phyloP scores from a whole-genome alignment of 2,797 vertebrate genomes.

The Malacoraja senta region DNA sequence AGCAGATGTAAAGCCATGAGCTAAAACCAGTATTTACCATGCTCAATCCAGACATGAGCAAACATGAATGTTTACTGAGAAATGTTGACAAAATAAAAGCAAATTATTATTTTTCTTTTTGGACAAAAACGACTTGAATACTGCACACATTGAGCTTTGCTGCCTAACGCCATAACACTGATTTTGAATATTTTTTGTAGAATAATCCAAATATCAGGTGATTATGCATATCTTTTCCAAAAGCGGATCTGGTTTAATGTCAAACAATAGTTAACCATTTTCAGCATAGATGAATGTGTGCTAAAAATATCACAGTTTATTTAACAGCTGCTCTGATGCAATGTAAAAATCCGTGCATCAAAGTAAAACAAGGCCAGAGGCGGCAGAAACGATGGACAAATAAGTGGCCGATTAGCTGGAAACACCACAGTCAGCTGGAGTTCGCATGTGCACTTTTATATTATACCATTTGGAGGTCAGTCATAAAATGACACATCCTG shows the following conservation, averaged over 20 bases:
- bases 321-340: not conserved
- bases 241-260: not conserved
- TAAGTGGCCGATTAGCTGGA: not conserved
- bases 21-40: not conserved
- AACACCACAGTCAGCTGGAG: not conserved
- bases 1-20: not conserved
- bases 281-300: not conserved
- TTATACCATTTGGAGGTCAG: not conserved
- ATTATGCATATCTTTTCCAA: not conserved
- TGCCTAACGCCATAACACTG: not conserved
- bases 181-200: not conserved
- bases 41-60: not conserved
- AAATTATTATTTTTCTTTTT: not conserved
- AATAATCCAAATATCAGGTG: not conserved
- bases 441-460: not conserved
- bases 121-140: too few species aligned
- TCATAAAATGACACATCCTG: not conserved
- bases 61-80: not conserved
- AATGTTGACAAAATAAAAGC: not conserved
- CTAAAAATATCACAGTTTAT: not conserved
- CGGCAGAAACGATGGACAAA: not conserved
- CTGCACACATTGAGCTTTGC: too few species aligned
- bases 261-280: not conserved
- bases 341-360: not conserved
- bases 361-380: not conserved